phyloP scores from a whole-genome alignment of 1,140 invertebrate species.

The Drosophila mojavensis region DNA sequence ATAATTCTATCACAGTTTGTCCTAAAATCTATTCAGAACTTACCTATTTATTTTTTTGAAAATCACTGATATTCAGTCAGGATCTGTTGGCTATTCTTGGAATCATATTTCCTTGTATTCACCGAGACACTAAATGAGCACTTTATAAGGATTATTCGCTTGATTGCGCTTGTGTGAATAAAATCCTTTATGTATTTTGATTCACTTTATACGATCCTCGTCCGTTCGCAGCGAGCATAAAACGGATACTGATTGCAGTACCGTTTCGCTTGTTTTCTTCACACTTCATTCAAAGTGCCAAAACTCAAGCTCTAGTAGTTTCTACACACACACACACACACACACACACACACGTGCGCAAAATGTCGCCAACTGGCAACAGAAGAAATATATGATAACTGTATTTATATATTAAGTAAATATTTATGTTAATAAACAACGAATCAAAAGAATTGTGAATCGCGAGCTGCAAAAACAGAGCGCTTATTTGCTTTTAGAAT shows the following conservation, averaged over 20 bases:
- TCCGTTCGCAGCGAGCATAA: conserved; percentile 64
- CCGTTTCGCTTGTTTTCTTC: conserved; percentile 52
- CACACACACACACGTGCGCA: conserved; percentile 49
- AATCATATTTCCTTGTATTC: conserved; percentile 49
- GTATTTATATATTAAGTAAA: conserved; percentile 69
- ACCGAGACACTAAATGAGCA: conserved; percentile 5
- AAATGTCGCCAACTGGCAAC: conserved; percentile 61
- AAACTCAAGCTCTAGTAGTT: conserved; percentile 68
- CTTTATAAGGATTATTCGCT: background rate
- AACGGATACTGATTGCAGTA: conserved; percentile 69
- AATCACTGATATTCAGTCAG: conserved; percentile 53
- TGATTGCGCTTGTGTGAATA: background rate
- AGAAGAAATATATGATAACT: conserved; percentile 45
- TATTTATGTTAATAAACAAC: conserved; percentile 71
- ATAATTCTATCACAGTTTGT: background rate
- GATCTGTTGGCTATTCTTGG: conserved; percentile 56
- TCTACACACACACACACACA: conserved; percentile 54
- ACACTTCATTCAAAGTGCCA: conserved; percentile 73
- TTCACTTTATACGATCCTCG: conserved; percentile 15
- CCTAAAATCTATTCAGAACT: conserved; percentile 16
- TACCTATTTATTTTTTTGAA: conserved; percentile 31
- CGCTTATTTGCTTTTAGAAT: conserved; percentile 70
- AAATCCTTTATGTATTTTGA: background rate
- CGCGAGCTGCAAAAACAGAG: conserved; percentile 60
- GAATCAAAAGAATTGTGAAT: conserved; percentile 61